Evolutionary conservation across 2,888 invertebrate species (phyloP), one percentile per base, ranked within the genome.

Genomic region (Ceratothoa steindachneri): DNA sequence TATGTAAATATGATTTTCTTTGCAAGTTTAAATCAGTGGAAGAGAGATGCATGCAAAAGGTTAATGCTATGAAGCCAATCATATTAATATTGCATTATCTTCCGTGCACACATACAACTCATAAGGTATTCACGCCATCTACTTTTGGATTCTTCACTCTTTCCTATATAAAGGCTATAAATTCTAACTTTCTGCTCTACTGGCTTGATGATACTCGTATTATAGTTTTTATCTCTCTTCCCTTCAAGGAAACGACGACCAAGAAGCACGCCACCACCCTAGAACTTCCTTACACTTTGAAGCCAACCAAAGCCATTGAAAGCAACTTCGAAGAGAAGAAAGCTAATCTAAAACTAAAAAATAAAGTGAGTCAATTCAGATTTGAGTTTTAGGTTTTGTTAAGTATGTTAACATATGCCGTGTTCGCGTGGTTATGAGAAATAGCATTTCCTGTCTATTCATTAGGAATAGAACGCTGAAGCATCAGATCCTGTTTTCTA

Each of bases 281-380:
- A 41, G 84, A 84, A 77, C 81, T 85, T 70, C 84, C 84, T 2
- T 85, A 84, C 81, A 84, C 81, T 60, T 77, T 81, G 5, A 82
- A 82, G 67, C 76, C 81, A 0, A 27, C 75, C 22, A 80, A 80
- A 28, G 75, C 70, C 41, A 67, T 68, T 22, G 77, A 72, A 27
- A 71, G 79, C 2, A 81, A 81, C 22, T 80, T 80, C 7, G 79
- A 80, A 28, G 80, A 81, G 55, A 80, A 80, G 1, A 77, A 77
- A 24, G 77, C 76, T 53, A 71, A 53, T 70, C 64, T 29, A 28
- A 73, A 53, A 30, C 52, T 72, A 15, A 80, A 74, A 75, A 65
- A 75, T 75, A 67, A 67, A 66, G 22, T 55, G 28, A 66, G 60
- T 28, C n/a, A n/a, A n/a, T n/a, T n/a, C n/a, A n/a, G n/a, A n/a